Conservation (phyloP, 1,140 invertebrate genomes). For the Lysiphlebus fabarum region DNA sequence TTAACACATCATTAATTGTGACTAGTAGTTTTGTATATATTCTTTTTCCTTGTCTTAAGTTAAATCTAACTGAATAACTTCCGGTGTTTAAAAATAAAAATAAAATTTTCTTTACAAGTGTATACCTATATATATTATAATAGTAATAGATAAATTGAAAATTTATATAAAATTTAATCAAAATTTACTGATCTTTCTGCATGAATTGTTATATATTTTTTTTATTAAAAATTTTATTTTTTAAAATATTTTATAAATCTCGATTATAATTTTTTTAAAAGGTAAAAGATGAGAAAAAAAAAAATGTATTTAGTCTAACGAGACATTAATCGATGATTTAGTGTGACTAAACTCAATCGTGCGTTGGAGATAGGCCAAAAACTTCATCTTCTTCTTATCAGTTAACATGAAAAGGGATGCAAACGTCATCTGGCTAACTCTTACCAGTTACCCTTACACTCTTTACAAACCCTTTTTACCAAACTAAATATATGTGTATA, state of each 20-base stretch:
- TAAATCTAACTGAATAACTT: too few relatives aligned
- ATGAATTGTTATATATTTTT: too few relatives aligned
- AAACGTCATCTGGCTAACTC: conserved; percentile 28
- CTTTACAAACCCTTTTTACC: too few relatives aligned
- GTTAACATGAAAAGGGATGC: not conserved
- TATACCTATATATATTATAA: conserved; percentile 3
- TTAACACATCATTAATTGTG: conserved; percentile 25
- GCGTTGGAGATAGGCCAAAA: conserved; percentile 43
- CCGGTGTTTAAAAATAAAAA: too few relatives aligned
- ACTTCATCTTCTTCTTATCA: conserved; percentile 21
- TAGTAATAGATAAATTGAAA: not conserved
- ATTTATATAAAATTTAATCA: too few relatives aligned
- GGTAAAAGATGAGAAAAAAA: conserved; percentile 13
- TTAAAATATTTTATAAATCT: too few relatives aligned
- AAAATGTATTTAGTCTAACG: conserved; percentile 41
- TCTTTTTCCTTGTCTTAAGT: too few relatives aligned
- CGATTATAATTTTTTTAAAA: not conserved
- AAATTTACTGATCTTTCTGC: too few relatives aligned
- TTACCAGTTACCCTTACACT: not conserved
- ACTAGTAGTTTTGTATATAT: too few relatives aligned
- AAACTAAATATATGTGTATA: too few relatives aligned
- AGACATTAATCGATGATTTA: conserved; percentile 54
- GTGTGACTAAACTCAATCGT: conserved; percentile 44
- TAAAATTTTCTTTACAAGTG: not conserved
- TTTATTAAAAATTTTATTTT: too few relatives aligned